Conservation (phyloP, 2,113 vertebrate genomes). For the Oncorhynchus nerka region DNA sequence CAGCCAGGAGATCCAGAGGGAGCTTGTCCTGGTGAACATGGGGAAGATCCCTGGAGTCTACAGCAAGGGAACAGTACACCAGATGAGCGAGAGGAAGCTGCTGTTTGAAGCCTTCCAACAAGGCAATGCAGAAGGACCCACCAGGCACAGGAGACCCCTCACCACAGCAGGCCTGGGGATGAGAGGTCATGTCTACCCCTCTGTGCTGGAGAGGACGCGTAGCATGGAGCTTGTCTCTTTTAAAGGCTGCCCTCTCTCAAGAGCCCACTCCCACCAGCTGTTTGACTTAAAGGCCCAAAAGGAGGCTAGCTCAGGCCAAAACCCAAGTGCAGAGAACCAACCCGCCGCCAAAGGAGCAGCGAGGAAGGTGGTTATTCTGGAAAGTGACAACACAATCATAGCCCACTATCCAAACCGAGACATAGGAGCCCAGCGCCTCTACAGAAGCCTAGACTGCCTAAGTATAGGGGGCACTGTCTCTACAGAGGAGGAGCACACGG, state of each 20-base stretch:
- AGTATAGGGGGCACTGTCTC: neutral
- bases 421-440: conserved; percentile 13
- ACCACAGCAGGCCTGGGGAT: neutral
- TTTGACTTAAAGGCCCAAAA: conserved; percentile 38
- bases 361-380: conserved; percentile 41
- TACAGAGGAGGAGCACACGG: neutral
- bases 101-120: conserved; percentile 76
- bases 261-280: conserved; percentile 45
- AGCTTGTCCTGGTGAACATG: conserved; percentile 67
- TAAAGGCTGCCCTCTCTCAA: conserved; percentile 26
- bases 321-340: conserved; percentile 34
- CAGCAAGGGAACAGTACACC: conserved; percentile 57
- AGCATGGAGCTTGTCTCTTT: conserved; percentile 58
- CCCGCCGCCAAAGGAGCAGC: conserved; percentile 26
- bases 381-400: conserved; percentile 20
- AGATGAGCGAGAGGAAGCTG: conserved; percentile 72
- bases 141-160: conserved; percentile 35
- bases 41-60: conserved; percentile 65
- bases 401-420: conserved; percentile 42
- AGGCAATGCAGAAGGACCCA: conserved; percentile 33
- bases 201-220: conserved; percentile 60
- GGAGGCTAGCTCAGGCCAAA: conserved; percentile 25
- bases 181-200: conserved; percentile 37
- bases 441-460: conserved; percentile 54
- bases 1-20: conserved; percentile 70